These are phyloP conservation scores for Eupithecia vulgata DNA, from an alignment of 2,888 invertebrate species.

Conservation along the genomic window DNA sequence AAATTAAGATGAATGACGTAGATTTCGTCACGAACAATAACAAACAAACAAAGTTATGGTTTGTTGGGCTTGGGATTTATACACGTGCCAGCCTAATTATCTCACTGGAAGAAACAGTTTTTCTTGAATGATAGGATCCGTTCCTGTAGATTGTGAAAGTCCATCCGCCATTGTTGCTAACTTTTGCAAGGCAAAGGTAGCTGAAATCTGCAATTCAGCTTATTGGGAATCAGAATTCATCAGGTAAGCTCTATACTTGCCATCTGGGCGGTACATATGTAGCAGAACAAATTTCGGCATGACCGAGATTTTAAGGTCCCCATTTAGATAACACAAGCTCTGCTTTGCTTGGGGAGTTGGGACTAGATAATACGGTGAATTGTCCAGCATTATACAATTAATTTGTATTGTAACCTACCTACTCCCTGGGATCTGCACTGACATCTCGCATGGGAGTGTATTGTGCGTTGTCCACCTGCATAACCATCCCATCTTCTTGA, in stretches of 20 bases:
- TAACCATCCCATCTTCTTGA: too few species aligned
- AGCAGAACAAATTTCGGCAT: background rate
- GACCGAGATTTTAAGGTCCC: too few species aligned
- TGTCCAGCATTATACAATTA: too few species aligned
- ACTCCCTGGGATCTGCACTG: too few species aligned
- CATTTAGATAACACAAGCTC: too few species aligned
- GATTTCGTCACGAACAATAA: conserved; percentile 5
- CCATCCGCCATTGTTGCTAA: background rate
- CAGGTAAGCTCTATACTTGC: background rate
- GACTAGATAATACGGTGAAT: too few species aligned
- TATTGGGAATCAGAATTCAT: background rate
- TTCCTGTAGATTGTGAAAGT: background rate
- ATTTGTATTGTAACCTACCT: too few species aligned
- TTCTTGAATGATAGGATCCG: background rate
- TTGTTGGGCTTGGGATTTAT: background rate
- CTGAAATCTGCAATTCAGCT: background rate
- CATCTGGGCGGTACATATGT: background rate
- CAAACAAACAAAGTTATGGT: background rate
- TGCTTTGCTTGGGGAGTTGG: too few species aligned
- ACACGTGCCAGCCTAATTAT: background rate
- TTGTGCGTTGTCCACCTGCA: too few species aligned
- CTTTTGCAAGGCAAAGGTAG: background rate
- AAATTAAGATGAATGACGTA: background rate
- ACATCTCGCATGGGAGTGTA: too few species aligned
- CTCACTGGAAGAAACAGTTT: background rate